Evolutionary conservation across 1,140 invertebrate genomes (phyloP).

Genomic region (Colletes gigas): DNA sequence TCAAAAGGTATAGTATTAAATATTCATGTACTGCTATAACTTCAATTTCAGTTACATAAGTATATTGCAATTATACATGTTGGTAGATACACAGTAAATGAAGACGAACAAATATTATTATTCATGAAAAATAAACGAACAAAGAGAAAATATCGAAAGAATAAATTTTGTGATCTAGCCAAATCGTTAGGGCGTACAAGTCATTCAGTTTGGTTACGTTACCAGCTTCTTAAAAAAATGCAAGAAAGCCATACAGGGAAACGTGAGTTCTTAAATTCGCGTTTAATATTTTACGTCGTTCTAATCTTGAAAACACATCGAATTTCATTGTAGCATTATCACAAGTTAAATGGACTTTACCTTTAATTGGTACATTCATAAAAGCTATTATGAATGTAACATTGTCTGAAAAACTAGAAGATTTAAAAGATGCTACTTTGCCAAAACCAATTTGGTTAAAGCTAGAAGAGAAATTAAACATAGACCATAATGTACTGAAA

Average conservation of each 20-base stretch:
- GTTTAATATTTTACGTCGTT: too few species aligned
- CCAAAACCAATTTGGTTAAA: constrained; percentile 69
- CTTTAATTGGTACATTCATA: constrained; percentile 61
- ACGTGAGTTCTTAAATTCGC: constrained; percentile 1
- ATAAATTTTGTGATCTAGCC: constrained; percentile 51
- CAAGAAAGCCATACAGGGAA: not conserved
- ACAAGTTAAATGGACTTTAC: constrained; percentile 43
- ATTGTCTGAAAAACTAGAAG: constrained; percentile 60
- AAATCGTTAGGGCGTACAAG: constrained; percentile 56
- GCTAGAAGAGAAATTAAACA: constrained; percentile 65
- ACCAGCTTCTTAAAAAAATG: constrained; percentile 40
- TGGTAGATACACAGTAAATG: constrained; percentile 48
- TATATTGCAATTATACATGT: constrained; percentile 17
- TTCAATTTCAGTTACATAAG: not conserved
- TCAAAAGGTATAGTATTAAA: constrained; percentile 39
- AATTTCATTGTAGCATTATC: constrained; percentile 9
- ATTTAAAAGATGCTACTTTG: constrained; percentile 70
- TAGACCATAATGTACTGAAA: constrained; percentile 56
- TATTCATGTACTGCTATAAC: not conserved
- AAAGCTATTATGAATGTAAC: constrained; percentile 62
- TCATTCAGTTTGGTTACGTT: constrained; percentile 57
- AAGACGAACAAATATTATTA: constrained; percentile 62
- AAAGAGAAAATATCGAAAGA: not conserved
- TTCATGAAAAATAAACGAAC: constrained; percentile 28
- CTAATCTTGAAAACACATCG: not conserved